Evolutionary conservation across 2,113 vertebrate species (phyloP).

Genomic region (Caracal caracal): DNA sequence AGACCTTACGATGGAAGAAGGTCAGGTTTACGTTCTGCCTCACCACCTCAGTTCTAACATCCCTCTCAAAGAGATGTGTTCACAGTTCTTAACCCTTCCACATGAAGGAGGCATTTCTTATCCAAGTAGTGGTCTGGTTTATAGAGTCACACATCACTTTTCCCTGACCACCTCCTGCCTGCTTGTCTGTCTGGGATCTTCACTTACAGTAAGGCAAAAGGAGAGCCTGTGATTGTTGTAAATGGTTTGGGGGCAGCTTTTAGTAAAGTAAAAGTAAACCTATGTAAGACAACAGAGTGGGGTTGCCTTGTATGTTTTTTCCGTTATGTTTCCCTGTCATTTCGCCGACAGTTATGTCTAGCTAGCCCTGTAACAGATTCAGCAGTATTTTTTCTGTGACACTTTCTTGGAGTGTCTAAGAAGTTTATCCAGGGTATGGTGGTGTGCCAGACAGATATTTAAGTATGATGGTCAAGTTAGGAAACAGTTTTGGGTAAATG

Average conservation of each 20-base stretch:
- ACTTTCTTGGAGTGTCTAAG: neutral
- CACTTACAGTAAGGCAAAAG: neutral
- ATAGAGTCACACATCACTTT: neutral
- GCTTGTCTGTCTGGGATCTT: neutral
- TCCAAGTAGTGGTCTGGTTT: neutral
- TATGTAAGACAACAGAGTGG: neutral
- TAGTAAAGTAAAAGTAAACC: neutral
- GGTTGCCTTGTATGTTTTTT: neutral
- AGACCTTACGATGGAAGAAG: neutral
- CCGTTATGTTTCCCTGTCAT: neutral
- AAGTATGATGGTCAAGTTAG: neutral
- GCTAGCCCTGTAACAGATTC: neutral
- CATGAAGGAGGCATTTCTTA: fast-evolving
- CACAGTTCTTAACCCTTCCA: neutral
- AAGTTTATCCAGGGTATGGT: neutral
- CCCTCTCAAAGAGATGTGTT: neutral
- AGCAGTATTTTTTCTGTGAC: neutral
- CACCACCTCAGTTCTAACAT: neutral
- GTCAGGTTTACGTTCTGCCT: fast-evolving
- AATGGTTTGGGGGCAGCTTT: neutral
- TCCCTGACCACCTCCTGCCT: neutral
- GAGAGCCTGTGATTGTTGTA: neutral
- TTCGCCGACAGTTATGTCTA: neutral
- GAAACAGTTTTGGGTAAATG: neutral
- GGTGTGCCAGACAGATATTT: neutral